A percentile compares a stretch with the other conserved stretches of the same genome.
Conservation (phyloP, 2,888 invertebrate genomes). For the Tiliacea aurago region DNA sequence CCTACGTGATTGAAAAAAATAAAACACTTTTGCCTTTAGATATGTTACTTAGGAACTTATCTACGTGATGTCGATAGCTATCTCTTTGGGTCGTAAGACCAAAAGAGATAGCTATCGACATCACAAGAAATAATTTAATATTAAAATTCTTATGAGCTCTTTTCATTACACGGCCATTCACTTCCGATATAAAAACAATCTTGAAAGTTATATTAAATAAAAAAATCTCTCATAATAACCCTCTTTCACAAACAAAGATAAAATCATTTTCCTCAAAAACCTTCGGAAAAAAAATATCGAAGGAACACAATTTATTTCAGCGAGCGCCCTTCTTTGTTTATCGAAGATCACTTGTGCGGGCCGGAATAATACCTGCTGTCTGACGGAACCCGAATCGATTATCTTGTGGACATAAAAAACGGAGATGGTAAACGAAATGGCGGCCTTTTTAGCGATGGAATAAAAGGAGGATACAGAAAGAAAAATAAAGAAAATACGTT, state of each 20-base stretch:
- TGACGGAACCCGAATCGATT: conserved; percentile 38
- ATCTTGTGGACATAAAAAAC: conserved; percentile 39
- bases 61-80: too few relatives aligned
- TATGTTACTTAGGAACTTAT: background rate
- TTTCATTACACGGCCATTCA: background rate
- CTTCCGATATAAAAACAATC: background rate
- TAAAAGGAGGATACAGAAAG: conserved; percentile 15
- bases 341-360: conserved; percentile 17
- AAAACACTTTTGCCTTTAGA: background rate
- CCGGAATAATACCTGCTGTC: conserved; percentile 11
- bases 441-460: conserved; percentile 21
- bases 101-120: too few relatives aligned
- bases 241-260: conserved; percentile 21
- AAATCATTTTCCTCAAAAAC: background rate
- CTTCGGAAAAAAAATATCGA: conserved; percentile 1
- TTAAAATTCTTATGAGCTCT: background rate
- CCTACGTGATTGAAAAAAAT: too few relatives aligned
- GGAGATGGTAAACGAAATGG: conserved; percentile 2
- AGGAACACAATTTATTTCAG: conserved; percentile 12
- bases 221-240: background rate
- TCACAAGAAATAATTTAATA: background rate
- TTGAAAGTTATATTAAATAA: background rate
- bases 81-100: too few relatives aligned
- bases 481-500: background rate
- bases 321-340: conserved; percentile 24